phyloP scores from a whole-genome alignment of 2,797 vertebrate species.

The Melanotaenia boesemani region DNA sequence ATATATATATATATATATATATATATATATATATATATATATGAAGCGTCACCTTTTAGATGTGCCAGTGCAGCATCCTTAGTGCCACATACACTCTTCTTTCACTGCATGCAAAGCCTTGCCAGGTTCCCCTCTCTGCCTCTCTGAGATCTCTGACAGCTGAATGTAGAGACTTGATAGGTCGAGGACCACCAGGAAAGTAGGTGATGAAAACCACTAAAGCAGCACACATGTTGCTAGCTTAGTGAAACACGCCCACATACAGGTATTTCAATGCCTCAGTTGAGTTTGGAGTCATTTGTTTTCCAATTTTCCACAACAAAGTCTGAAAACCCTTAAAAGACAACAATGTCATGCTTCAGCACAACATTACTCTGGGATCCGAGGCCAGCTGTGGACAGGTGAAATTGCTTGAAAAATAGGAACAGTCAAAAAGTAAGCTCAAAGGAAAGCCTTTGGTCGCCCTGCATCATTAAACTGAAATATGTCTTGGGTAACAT shows the following conservation, averaged over 20 bases:
- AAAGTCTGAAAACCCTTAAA: slow-evolving; percentile 45
- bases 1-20: slow-evolving; percentile 39
- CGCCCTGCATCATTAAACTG: slow-evolving; percentile 69
- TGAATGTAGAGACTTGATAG: slow-evolving; percentile 45
- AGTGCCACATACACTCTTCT: slow-evolving; percentile 50
- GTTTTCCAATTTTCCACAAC: slow-evolving; percentile 59
- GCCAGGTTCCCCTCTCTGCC: slow-evolving; percentile 55
- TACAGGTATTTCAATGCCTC: slow-evolving; percentile 63
- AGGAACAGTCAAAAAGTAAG: slow-evolving; percentile 55
- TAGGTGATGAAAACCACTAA: slow-evolving; percentile 58
- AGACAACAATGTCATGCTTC: slow-evolving; percentile 52
- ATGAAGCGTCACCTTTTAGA: slow-evolving; percentile 65
- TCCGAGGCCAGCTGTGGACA: slow-evolving; percentile 62
- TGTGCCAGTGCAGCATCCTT: slow-evolving; percentile 56
- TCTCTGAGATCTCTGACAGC: slow-evolving; percentile 43
- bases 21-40: too few species aligned
- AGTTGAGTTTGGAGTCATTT: slow-evolving; percentile 44
- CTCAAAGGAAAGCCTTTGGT: slow-evolving; percentile 58
- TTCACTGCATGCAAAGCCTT: slow-evolving; percentile 41
- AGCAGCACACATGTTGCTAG: slow-evolving; percentile 46
- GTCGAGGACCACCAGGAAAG: slow-evolving; percentile 72
- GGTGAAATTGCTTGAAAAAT: slow-evolving; percentile 74
- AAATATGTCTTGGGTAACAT: slow-evolving; percentile 64
- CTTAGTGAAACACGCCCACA: slow-evolving; percentile 48
- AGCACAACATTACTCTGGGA: slow-evolving; percentile 47